Evolutionary conservation across 2,797 vertebrate genomes (phyloP).

Genomic region (Ctenosaura bakeri): DNA sequence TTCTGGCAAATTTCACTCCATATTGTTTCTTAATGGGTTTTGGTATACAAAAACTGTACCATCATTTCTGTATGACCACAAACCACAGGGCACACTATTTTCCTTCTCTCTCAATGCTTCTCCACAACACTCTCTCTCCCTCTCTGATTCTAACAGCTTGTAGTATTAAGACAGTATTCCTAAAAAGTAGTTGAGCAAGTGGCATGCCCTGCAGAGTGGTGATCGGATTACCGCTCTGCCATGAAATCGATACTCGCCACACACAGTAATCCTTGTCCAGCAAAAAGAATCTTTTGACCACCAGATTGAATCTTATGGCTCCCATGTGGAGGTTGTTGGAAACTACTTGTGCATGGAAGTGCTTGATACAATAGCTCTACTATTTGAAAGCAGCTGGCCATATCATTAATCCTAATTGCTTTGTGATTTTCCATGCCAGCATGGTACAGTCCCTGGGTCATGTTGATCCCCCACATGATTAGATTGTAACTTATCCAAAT

Average conservation of each 20-base stretch:
- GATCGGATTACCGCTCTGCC: constrained; percentile 1
- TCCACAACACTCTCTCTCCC: neutral
- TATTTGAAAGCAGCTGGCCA: neutral
- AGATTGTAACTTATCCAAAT: neutral
- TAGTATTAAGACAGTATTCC: neutral
- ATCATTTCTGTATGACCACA: neutral
- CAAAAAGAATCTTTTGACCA: neutral
- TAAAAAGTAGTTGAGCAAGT: neutral
- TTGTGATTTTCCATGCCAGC: neutral
- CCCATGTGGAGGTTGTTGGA: neutral
- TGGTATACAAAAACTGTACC: neutral
- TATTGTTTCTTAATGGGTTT: neutral
- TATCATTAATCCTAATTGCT: neutral
- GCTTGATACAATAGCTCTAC: neutral
- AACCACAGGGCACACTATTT: neutral
- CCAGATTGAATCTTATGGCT: neutral
- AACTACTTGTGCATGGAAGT: neutral
- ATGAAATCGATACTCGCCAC: neutral
- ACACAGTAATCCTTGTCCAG: constrained; percentile 2
- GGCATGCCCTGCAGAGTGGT: neutral
- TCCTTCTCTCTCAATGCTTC: neutral
- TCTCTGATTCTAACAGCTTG: neutral
- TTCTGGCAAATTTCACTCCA: neutral
- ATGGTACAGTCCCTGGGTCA: neutral
- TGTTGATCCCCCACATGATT: neutral